Evolutionary conservation across 2,113 vertebrate genomes (phyloP), one percentile per base, ranked within the genome.

Genomic region (Tapirus terrestris): DNA sequence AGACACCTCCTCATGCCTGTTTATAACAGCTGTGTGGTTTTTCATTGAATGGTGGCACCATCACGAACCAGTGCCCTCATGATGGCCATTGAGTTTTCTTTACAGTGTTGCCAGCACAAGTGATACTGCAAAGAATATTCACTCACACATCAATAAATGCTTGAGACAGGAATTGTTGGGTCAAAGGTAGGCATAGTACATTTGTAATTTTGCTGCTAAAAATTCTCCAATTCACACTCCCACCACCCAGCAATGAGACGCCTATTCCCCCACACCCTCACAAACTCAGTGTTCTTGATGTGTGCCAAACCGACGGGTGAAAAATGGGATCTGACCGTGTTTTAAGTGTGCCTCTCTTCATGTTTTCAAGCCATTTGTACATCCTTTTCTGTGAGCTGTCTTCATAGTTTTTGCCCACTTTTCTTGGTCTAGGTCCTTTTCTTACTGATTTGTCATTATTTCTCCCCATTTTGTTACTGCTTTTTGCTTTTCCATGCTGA

Each of bases 241-340:
- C 45, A 17, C 25, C 61, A 61, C 68, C 81, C 33, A 58, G 67
- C 27, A 29, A 1, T 4, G 6, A 39, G 58, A n/a, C 0, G 8
- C 48, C 67, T 31, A 31, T 33, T n/a, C 17, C 31, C n/a, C 53
- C 5, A 3, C 0, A 5, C 18, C 18, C 18, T 90, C 53, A 8
- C 17, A 18, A 16, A 36, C 45, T 51, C n/a, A 61, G 68, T 1
- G 0, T 13, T 53, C 3, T 10, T 8, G 48, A 20, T 4, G 21
- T 18, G 87, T 56, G 56, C 31, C 80, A 60, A 51, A 23, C 36
- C n/a, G 23, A 33, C 3, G 3, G 29, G 65, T 31, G 36, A 83
- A 70, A 75, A 76, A 4, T 2, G 9, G 9, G 1, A 6, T 21
- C 75, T 89, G 11, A 1, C 29, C 27, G 23, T 60, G 25, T 81